Conservation (phyloP, 2,888 invertebrate genomes). For the Stenotaenia linearis region DNA sequence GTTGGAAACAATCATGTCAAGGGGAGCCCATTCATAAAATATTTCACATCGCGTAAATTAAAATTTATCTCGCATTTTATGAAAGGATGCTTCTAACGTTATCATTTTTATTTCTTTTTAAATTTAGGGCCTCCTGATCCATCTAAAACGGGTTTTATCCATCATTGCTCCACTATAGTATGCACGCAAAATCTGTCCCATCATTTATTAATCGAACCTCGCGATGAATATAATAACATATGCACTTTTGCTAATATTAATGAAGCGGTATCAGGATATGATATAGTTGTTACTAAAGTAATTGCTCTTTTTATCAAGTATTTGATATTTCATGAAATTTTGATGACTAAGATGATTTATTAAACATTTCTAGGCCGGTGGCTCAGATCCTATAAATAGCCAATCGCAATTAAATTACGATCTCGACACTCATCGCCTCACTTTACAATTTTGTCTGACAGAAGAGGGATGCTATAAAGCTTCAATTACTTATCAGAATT, state of each 20-base stretch:
- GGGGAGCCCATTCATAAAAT: slow-evolving; percentile 78
- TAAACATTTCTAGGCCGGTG: neutral
- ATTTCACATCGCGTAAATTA: slow-evolving; percentile 63
- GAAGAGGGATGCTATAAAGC: slow-evolving; percentile 77
- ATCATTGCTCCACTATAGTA: slow-evolving; percentile 76
- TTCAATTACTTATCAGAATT: slow-evolving; percentile 66
- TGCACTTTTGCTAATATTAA: slow-evolving; percentile 49
- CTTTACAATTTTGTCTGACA: slow-evolving; percentile 69
- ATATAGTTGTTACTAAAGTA: slow-evolving; percentile 24
- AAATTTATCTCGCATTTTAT: neutral
- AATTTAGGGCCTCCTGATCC: slow-evolving; percentile 69
- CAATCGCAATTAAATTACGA: slow-evolving; percentile 63
- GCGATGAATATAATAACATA: slow-evolving; percentile 85
- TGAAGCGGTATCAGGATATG: slow-evolving; percentile 35
- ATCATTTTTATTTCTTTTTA: slow-evolving; percentile 19
- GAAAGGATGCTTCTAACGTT: neutral
- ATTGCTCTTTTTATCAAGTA: slow-evolving; percentile 41
- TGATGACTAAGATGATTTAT: neutral
- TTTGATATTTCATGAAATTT: neutral
- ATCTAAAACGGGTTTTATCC: slow-evolving; percentile 72
- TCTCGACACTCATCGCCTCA: slow-evolving; percentile 68
- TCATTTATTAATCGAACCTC: slow-evolving; percentile 76
- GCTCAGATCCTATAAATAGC: neutral
- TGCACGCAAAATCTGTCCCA: slow-evolving; percentile 72
- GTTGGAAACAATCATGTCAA: slow-evolving; percentile 73